phyloP scores from a whole-genome alignment of 2,113 vertebrate genomes.

The Phycodurus eques region DNA sequence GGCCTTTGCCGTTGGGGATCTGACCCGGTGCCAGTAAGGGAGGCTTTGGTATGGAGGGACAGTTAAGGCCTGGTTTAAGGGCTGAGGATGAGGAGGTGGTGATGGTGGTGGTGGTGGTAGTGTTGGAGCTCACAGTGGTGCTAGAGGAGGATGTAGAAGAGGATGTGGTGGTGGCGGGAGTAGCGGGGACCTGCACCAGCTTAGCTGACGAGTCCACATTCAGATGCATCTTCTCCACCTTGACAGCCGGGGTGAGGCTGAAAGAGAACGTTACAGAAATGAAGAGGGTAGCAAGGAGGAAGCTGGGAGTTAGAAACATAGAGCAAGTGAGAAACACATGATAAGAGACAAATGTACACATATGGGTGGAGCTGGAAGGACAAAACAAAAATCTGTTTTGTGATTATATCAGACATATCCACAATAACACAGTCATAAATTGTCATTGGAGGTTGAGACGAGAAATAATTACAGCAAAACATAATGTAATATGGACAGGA shows the following conservation, averaged over 20 bases:
- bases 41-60: constrained; percentile 99
- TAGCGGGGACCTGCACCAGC: constrained; percentile 81
- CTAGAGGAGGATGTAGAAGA: constrained; percentile 85
- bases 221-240: constrained; percentile 91
- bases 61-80: constrained; percentile 98
- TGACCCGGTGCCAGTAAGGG: constrained; percentile 91
- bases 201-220: constrained; percentile 89
- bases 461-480: not conserved
- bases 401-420: not conserved
- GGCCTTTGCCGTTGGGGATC: constrained; percentile 96
- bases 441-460: not conserved
- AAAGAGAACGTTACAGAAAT: constrained; percentile 62
- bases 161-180: constrained; percentile 80
- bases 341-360: constrained; percentile 50
- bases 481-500: too few relatives aligned
- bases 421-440: not conserved
- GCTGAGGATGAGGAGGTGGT: constrained; percentile 87
- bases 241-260: constrained; percentile 89
- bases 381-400: constrained; percentile 39
- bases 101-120: constrained; percentile 67
- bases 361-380: constrained; percentile 52
- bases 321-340: constrained; percentile 51
- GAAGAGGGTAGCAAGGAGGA: constrained; percentile 57
- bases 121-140: constrained; percentile 90
- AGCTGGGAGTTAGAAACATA: constrained; percentile 60